Evolutionary conservation across 2,113 vertebrate species (phyloP), one percentile per base, ranked within the genome.

Genomic region (Corvus hawaiiensis): DNA sequence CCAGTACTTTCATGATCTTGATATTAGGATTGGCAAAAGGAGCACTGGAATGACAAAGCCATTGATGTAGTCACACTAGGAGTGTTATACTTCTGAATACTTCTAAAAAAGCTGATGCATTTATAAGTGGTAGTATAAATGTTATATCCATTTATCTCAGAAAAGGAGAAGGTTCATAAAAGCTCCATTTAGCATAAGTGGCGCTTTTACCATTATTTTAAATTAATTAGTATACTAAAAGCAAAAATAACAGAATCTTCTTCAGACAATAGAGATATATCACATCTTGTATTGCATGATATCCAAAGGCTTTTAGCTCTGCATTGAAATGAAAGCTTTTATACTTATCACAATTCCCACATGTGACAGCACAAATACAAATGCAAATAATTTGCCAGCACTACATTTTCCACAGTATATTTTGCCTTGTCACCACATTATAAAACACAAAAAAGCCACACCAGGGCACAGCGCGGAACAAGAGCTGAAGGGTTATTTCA

Each of bases 311-410:
- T 95, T 96, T 95, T 73, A 93, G 55, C 18, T 89, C 44, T 80
- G 49, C 72, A 84, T 73, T 89, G 63, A 67, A 80, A 86, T 33
- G 72, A 33, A 63, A 74, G 18, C 12, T 77, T 77, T 91, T 80
- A 69, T 77, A 69, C 82, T 84, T 90, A 93, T 76, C 61, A 44
- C 30, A 74, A 76, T 90, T 81, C 20, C 54, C 62, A 79, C 27
- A 69, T 59, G 63, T 79, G 90, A 87, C 86, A 93, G 80, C 55
- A 83, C 35, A 73, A 91, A 90, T 30, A 81, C 30, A 90, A 94
- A 88, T 54, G 22, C 39, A 89, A 94, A 79, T 82, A 82, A 84
- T 77, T 84, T 32, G 4, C 41, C 13, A 4, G 79, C 23, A n/a
- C 59, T 82, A 61, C 23, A 55, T 84, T 88, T 92, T 88, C 66